A percentile compares a stretch with the other conserved stretches of the same genome.
These are phyloP conservation scores for Carterocephalus palaemon DNA, from an alignment of 2,888 invertebrate genomes.

Conservation along the genomic window DNA sequence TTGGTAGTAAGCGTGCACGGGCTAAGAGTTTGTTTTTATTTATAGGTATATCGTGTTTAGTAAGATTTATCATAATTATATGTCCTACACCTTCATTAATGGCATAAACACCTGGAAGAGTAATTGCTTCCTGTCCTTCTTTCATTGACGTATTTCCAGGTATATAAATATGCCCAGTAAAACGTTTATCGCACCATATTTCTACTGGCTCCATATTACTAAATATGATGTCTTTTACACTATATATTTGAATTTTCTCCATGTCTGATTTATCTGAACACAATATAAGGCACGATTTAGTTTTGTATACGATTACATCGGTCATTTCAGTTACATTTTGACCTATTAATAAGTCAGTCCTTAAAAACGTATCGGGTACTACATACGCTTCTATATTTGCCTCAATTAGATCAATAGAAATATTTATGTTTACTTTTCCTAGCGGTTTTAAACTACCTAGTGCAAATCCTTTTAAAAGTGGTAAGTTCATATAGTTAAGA, in stretches of 20 bases:
- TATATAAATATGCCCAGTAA: not conserved
- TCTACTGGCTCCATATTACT: too few relatives aligned
- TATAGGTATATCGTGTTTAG: not conserved
- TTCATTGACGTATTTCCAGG: not conserved
- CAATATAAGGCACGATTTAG: slow-evolving; percentile 9
- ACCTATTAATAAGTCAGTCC: slow-evolving; percentile 22
- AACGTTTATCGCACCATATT: not conserved
- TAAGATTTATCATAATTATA: not conserved
- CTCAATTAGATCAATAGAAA: slow-evolving; percentile 16
- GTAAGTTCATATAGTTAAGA: slow-evolving; percentile 3
- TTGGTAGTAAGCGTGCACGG: not conserved
- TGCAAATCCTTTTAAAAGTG: slow-evolving; percentile 24
- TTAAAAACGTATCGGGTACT: slow-evolving; percentile 17
- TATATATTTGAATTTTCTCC: not conserved
- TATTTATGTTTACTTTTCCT: slow-evolving; percentile 9
- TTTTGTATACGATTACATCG: slow-evolving; percentile 13
- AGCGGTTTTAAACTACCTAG: slow-evolving; percentile 12
- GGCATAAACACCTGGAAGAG: not conserved
- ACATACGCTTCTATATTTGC: slow-evolving; percentile 16
- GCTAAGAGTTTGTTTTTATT: not conserved
- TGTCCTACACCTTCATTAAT: not conserved
- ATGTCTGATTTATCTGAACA: not conserved
- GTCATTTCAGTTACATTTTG: slow-evolving; percentile 24
- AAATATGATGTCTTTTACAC: not conserved
- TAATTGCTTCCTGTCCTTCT: not conserved